These are phyloP conservation scores for Paradisaea rubra DNA, from an alignment of 2,113 vertebrate species.

Conservation along the genomic window DNA sequence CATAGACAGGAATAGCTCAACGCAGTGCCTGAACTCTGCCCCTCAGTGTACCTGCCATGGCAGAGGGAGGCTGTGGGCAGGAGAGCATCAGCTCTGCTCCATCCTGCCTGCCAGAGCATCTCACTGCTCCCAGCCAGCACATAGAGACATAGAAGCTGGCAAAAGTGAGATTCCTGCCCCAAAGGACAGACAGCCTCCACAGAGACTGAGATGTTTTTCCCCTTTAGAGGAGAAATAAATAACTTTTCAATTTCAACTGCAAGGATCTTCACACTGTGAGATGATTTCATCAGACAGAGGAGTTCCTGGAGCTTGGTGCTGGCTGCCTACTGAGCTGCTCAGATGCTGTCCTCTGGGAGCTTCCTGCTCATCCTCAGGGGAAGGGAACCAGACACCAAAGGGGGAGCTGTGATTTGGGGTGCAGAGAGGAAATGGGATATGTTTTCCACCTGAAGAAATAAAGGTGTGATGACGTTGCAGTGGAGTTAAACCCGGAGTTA, in stretches of 20 bases:
- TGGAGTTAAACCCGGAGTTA: background rate
- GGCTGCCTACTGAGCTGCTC: background rate
- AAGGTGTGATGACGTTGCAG: background rate
- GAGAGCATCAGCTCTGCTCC: background rate
- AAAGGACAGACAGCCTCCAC: background rate
- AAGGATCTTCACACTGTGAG: background rate
- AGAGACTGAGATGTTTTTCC: background rate
- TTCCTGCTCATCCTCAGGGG: background rate
- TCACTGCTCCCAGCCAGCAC: background rate
- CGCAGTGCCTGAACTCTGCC: background rate
- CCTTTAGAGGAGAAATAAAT: slow-evolving; percentile 18
- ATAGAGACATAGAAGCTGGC: background rate
- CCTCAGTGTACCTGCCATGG: background rate
- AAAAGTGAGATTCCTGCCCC: background rate
- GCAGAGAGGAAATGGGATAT: accelerated
- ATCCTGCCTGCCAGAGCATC: background rate
- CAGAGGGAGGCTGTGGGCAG: background rate
- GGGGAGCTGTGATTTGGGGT: background rate
- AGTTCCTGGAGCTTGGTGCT: background rate
- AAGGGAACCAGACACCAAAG: background rate
- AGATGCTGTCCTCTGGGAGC: background rate
- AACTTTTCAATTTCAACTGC: slow-evolving; percentile 1
- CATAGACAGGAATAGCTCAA: background rate
- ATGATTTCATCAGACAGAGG: background rate
- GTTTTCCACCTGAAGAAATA: background rate